Conservation (phyloP, 2,888 invertebrate species). For the Homarus gammarus region DNA sequence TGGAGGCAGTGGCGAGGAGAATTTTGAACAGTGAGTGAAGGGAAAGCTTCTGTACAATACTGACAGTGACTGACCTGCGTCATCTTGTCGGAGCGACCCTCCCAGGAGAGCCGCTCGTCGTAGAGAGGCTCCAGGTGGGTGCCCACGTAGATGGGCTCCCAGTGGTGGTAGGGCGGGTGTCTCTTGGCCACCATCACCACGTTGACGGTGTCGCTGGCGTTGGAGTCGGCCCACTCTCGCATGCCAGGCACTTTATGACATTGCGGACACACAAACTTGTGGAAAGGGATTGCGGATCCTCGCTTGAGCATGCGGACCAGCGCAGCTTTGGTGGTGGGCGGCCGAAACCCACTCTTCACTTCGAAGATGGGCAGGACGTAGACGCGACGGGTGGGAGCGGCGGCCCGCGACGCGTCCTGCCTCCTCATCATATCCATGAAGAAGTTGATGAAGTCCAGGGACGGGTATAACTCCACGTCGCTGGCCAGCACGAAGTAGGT, state of each 20-base stretch:
- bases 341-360: constrained; percentile 80
- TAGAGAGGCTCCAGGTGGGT: constrained; percentile 85
- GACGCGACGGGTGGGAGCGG: constrained; percentile 84
- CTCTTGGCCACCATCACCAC: constrained; percentile 92
- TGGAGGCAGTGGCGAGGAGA: no score
- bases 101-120: constrained; percentile 95
- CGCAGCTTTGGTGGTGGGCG: constrained; percentile 84
- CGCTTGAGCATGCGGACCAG: constrained; percentile 85
- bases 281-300: constrained; percentile 92
- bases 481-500: constrained; percentile 91
- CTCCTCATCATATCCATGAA: constrained; percentile 91
- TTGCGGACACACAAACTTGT: constrained; percentile 92
- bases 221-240: constrained; percentile 89
- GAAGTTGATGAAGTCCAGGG: constrained; percentile 87
- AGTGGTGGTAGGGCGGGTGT: constrained; percentile 88
- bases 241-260: constrained; percentile 86
- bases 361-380: constrained; percentile 94
- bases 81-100: constrained; percentile 97
- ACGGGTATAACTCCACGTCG: constrained; percentile 94
- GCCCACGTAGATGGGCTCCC: constrained; percentile 97
- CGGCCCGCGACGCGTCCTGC: constrained; percentile 79
- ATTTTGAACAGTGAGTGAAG: no score
- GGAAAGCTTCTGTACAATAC: background rate
- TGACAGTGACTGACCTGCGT: constrained; percentile 86
- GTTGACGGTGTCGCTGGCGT: constrained; percentile 81